Conservation (phyloP, 2,113 vertebrate species). For the Aythya baeri region DNA sequence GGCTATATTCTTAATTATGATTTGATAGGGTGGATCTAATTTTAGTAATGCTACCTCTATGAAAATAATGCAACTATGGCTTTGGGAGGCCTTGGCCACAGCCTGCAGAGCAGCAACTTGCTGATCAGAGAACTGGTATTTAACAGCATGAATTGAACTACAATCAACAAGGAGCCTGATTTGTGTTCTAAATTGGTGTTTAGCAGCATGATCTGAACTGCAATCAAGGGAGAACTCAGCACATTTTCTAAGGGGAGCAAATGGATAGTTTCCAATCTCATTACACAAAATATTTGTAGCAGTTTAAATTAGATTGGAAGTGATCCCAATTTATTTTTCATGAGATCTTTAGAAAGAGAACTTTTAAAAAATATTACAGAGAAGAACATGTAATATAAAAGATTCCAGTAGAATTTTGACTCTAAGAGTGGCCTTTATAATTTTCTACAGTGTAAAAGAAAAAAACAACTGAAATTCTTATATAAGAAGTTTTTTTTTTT, state of each 20-base stretch:
- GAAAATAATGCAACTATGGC: not conserved
- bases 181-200: slow-evolving; percentile 63
- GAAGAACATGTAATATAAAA: not conserved
- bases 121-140: slow-evolving; percentile 26
- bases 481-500: not conserved
- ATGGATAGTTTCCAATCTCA: slow-evolving; percentile 51
- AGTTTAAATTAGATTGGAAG: slow-evolving; percentile 49
- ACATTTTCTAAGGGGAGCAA: slow-evolving; percentile 41
- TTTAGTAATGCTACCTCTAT: not conserved
- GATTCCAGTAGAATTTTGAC: not conserved
- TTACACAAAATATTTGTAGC: slow-evolving; percentile 60
- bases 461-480: not conserved
- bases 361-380: not conserved
- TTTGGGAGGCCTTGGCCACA: slow-evolving; percentile 11
- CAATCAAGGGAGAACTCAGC: slow-evolving; percentile 46
- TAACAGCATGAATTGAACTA: slow-evolving; percentile 52
- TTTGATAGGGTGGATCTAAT: not conserved
- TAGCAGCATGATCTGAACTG: slow-evolving; percentile 52
- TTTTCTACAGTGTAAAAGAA: not conserved
- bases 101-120: not conserved
- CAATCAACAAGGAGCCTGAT: slow-evolving; percentile 59
- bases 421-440: not conserved
- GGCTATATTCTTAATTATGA: not conserved
- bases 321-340: slow-evolving; percentile 39
- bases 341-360: not conserved